These are phyloP conservation scores for Lasioglossum baleicum DNA, from an alignment of 1,140 invertebrate genomes.

Conservation along the genomic window DNA sequence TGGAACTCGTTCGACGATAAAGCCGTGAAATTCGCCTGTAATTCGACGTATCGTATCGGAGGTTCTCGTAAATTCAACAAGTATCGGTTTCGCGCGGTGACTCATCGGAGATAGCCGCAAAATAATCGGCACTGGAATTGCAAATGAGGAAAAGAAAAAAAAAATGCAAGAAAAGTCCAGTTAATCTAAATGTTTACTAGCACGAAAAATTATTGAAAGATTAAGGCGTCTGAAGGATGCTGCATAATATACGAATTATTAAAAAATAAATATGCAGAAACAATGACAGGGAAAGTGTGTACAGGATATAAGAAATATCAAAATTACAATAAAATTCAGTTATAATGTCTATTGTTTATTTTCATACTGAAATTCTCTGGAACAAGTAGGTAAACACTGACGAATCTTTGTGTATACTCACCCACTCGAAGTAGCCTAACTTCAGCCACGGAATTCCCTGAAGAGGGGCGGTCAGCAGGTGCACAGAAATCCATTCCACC, in stretches of 20 bases:
- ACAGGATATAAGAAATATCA: too few relatives aligned
- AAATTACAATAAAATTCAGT: too few relatives aligned
- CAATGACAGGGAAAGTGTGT: too few relatives aligned
- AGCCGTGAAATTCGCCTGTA: slow-evolving; percentile 19
- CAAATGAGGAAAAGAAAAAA: too few relatives aligned
- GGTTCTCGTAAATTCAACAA: slow-evolving; percentile 35
- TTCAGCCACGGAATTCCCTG: slow-evolving; percentile 26
- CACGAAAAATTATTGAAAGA: too few relatives aligned
- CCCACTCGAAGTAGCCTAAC: background rate
- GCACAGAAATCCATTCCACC: slow-evolving; percentile 47
- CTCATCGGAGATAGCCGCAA: slow-evolving; percentile 1
- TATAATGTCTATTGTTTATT: background rate
- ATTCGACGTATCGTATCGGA: slow-evolving; percentile 10
- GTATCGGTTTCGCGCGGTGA: slow-evolving; percentile 28
- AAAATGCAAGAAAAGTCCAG: too few relatives aligned
- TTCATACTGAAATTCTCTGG: background rate
- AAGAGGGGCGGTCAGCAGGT: slow-evolving; percentile 45
- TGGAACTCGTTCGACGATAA: slow-evolving; percentile 23
- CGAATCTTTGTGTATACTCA: background rate
- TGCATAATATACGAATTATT: too few relatives aligned
- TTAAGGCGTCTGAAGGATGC: too few relatives aligned
- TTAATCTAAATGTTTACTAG: too few relatives aligned
- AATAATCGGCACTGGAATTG: too few relatives aligned
- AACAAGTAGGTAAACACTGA: background rate
- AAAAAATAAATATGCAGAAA: too few relatives aligned